Percentiles rank a stretch among this genome's conserved stretches.
Conservation (phyloP, 2,113 vertebrate species). For the Etia nguti region DNA sequence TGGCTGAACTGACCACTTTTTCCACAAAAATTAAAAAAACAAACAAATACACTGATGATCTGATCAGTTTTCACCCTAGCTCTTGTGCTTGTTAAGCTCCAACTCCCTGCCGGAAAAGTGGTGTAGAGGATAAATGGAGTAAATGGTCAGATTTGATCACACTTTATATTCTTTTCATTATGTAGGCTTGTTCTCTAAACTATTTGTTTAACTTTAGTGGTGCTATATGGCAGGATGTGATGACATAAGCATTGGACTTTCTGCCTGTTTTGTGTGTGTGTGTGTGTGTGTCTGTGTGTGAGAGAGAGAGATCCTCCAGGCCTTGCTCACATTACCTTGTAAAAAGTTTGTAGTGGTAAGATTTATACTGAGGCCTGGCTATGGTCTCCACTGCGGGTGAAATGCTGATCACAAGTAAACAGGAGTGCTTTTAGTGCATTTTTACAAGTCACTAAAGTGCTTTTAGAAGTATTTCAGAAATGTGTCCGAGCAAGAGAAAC, state of each 20-base stretch:
- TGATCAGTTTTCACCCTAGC: neutral
- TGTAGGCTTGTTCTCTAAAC: neutral
- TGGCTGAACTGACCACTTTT: neutral
- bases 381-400: slow-evolving; percentile 34
- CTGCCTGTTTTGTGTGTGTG: neutral
- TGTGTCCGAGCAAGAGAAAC: slow-evolving; percentile 56
- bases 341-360: slow-evolving; percentile 44
- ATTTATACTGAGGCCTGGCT: slow-evolving; percentile 35
- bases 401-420: slow-evolving; percentile 60
- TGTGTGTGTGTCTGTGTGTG: neutral
- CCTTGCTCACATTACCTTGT: slow-evolving; percentile 53
- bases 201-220: neutral
- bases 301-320: slow-evolving; percentile 14
- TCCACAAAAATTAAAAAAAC: no score
- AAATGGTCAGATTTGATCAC: neutral
- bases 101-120: neutral
- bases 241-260: neutral
- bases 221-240: neutral
- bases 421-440: slow-evolving; percentile 52
- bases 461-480: slow-evolving; percentile 59
- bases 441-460: slow-evolving; percentile 62
- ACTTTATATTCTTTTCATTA: neutral
- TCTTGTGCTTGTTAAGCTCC: neutral
- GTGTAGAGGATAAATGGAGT: slow-evolving; percentile 2
- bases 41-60: neutral